Base-by-base conservation (phyloP, 2,888 invertebrate species). In the Hydrotaea cyrtoneurina region DNA sequence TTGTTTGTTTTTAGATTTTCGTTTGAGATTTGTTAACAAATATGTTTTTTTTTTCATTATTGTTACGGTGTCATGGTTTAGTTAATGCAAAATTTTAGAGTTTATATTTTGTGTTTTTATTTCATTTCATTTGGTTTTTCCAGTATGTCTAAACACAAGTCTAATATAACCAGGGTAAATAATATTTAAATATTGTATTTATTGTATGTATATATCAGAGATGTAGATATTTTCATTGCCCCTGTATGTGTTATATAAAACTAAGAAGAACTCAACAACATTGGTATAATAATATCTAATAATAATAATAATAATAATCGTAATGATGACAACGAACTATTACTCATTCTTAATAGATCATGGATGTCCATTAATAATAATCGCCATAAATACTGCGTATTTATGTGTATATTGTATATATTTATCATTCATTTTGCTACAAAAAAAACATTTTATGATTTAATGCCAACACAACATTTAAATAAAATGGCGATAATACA, bases 21-120 rank as follows among this genome's bases (percentile, higher is more conserved):
- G 8, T 39, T 31, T 64, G 11, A 36, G 69, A 31, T 64, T 11
- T 64, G 66, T 55, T 19, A 53, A 11, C 55, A 21, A 43, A 36
- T 31, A 31, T 31, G 7, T 31, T 31, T 31, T 31, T 69, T 78
- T 66, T 59, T 5, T 71, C 53, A 74, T 85, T 82, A 85, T 85
- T 82, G 82, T 82, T 82, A 59, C 76, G 57, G 53, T 82, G 79
- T 85, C 82, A 73, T 73, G 64, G 55, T 62, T 19, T 69, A 19
- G 43, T 57, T 72, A 55, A 69, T 72, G 31, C 31, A 31, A 4
- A 76, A 36, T 72, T 71, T 36, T 59, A 53, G 26, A 3, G 71
- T 64, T 77, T 72, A 15, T 11, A 15, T 31, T 59, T 15, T 71
- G 4, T 13, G 53, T 73, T 17, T 11, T 23, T 78, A 31, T 31